Percentiles rank a stretch among this genome's conserved stretches.
These are phyloP conservation scores for Xenopus borealis DNA, from an alignment of 2,113 vertebrate genomes.

Conservation along the genomic window DNA sequence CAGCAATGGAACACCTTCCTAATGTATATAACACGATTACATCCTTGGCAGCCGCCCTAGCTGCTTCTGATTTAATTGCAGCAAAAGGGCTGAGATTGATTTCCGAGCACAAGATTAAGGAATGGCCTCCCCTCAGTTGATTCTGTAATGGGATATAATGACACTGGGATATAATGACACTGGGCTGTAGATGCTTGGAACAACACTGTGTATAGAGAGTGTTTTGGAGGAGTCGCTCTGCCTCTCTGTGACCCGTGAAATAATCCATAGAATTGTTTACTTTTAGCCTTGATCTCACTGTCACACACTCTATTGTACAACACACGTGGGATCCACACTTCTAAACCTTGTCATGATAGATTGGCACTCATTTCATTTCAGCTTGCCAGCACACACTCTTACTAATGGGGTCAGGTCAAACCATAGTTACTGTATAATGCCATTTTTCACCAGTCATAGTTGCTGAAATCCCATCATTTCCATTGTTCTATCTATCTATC, in stretches of 20 bases:
- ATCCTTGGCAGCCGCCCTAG: not conserved
- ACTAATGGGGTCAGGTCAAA: slow-evolving; percentile 15
- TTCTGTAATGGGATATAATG: slow-evolving; percentile 36
- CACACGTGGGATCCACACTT: slow-evolving; percentile 53
- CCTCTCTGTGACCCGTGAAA: slow-evolving; percentile 62
- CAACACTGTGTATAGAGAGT: slow-evolving; percentile 45
- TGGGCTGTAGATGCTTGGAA: slow-evolving; percentile 20
- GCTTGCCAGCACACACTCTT: slow-evolving; percentile 1
- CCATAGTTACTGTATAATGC: not conserved
- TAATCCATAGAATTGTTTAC: slow-evolving; percentile 59
- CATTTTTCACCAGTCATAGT: not conserved
- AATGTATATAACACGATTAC: not conserved
- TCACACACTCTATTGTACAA: slow-evolving; percentile 50
- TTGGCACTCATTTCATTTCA: slow-evolving; percentile 27
- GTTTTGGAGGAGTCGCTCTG: slow-evolving; percentile 49
- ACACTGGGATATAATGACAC: slow-evolving; percentile 44
- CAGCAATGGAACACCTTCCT: not conserved
- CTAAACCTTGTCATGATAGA: slow-evolving; percentile 19
- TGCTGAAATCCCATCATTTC: no score
- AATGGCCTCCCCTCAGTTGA: slow-evolving; percentile 1
- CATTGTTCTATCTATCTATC: no score
- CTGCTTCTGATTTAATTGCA: not conserved
- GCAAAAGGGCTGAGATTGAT: not conserved
- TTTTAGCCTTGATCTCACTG: slow-evolving; percentile 51
- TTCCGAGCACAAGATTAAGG: slow-evolving; percentile 8